Percentiles rank a stretch among this genome's conserved stretches.
phyloP scores from a whole-genome alignment of 2,797 vertebrate genomes.

The Gymnodraco acuticeps region DNA sequence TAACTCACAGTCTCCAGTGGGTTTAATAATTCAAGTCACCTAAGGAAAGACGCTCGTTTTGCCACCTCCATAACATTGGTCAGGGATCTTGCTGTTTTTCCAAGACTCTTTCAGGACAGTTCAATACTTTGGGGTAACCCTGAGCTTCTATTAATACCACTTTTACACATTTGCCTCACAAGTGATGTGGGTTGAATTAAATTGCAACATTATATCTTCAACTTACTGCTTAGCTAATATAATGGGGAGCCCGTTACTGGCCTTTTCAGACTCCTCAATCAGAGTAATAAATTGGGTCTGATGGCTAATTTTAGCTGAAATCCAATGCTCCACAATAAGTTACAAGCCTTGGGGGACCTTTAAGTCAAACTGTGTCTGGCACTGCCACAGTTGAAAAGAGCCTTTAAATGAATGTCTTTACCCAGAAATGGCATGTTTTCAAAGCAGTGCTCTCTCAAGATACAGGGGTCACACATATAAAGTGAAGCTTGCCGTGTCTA shows the following conservation, averaged over 20 bases:
- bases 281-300: slow-evolving; percentile 92
- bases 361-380: slow-evolving; percentile 81
- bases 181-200: slow-evolving; percentile 77
- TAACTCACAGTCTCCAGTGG: slow-evolving; percentile 45
- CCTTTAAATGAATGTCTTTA: slow-evolving; percentile 72
- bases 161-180: slow-evolving; percentile 75
- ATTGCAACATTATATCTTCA: slow-evolving; percentile 79
- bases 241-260: slow-evolving; percentile 71
- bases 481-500: slow-evolving; percentile 63
- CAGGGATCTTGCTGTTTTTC: slow-evolving; percentile 71
- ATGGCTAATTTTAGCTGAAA: slow-evolving; percentile 98
- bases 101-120: slow-evolving; percentile 63
- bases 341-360: slow-evolving; percentile 91
- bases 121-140: slow-evolving; percentile 71
- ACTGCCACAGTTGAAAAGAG: slow-evolving; percentile 75
- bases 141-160: slow-evolving; percentile 69
- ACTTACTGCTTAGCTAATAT: slow-evolving; percentile 56
- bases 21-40: slow-evolving; percentile 68
- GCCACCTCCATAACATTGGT: slow-evolving; percentile 72
- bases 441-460: slow-evolving; percentile 61
- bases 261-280: slow-evolving; percentile 91
- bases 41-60: slow-evolving; percentile 66
- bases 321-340: slow-evolving; percentile 92
- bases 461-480: slow-evolving; percentile 63
- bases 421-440: slow-evolving; percentile 69